phyloP scores from a whole-genome alignment of 1,140 invertebrate species.

The Bathynomus jamesi region DNA sequence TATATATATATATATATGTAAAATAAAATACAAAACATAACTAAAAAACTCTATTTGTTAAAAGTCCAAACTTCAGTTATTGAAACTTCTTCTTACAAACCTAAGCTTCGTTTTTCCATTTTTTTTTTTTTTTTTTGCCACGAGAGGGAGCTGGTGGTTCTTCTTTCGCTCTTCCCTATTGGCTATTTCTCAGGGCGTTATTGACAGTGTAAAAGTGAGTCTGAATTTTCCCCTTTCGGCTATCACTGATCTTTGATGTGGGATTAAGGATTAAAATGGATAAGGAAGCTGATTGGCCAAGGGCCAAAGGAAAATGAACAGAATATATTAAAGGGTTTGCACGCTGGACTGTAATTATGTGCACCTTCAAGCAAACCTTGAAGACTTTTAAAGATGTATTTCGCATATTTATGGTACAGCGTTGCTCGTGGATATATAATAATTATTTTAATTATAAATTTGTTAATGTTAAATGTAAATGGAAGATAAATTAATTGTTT shows the following conservation, averaged over 20 bases:
- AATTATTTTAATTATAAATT: too few species aligned
- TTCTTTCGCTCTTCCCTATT: not conserved
- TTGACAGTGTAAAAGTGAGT: not conserved
- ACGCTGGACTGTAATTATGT: too few species aligned
- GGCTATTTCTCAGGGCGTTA: not conserved
- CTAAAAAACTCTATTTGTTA: not conserved
- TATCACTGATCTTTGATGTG: not conserved
- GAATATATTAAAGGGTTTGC: too few species aligned
- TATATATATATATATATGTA: not conserved
- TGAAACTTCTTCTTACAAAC: not conserved
- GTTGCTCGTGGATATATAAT: too few species aligned
- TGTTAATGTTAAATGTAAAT: too few species aligned
- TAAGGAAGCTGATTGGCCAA: not conserved
- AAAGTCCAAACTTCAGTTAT: not conserved
- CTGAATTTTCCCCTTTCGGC: not conserved
- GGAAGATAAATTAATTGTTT: too few species aligned
- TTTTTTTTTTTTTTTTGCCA: too few species aligned
- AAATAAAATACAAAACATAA: not conserved
- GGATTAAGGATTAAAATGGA: conserved; percentile 1
- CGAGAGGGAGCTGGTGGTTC: too few species aligned
- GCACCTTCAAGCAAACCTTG: too few species aligned
- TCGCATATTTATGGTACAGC: too few species aligned
- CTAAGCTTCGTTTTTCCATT: too few species aligned
- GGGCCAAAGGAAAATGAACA: not conserved
- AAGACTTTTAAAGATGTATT: too few species aligned